Base-by-base conservation (phyloP, 2,797 vertebrate genomes). In the Gallirallus australis region DNA sequence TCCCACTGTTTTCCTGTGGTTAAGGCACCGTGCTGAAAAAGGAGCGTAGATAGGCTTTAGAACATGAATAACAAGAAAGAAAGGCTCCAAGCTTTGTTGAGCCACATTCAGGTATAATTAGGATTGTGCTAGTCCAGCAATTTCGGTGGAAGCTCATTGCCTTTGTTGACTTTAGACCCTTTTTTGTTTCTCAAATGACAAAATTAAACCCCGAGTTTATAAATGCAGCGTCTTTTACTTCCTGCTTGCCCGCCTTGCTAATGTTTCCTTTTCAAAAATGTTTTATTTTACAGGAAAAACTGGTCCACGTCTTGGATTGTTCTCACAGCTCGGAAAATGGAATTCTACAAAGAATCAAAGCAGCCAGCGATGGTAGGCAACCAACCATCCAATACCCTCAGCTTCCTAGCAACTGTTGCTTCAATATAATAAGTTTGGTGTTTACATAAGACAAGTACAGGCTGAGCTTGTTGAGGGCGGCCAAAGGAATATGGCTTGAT, bases 331-430 rank as follows among this genome's bases (percentile, higher is more conserved):
- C 97, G 91, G 71, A 98, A 98, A 97, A 97, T 99, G 77, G 98
- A 99, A 85, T 98, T 99, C 95, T 98, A 99, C 96, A 99, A 99
- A 97, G 99, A 99, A 82, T 98, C 98, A 96, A 99, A 99, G 94
- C 99, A 99, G 83, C 98, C 99, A 15, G 95, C 97, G 0, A 45
- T 98, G 98, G 99, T 99, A 98, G 68, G 98, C 93, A 93, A 56
- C 63, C 89, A 76, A 93, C 64, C 59, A n/a, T 52, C 53, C 81
- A 47, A 21, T 72, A n/a, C 27, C 45, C 50, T 73, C 20, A 19
- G 30, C 30, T 94, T 92, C 23, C 61, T 93, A 57, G 77, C 27
- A 97, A 94, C 69, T 47, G 50, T 45, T 87, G 42, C 53, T 83
- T 50, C 81, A 78, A 33, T 90, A 86, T 52, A 69, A 80, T 78